Evolutionary conservation across 2,797 vertebrate species (phyloP), one percentile per base, ranked within the genome.

Genomic region (Ctenosaura bakeri): DNA sequence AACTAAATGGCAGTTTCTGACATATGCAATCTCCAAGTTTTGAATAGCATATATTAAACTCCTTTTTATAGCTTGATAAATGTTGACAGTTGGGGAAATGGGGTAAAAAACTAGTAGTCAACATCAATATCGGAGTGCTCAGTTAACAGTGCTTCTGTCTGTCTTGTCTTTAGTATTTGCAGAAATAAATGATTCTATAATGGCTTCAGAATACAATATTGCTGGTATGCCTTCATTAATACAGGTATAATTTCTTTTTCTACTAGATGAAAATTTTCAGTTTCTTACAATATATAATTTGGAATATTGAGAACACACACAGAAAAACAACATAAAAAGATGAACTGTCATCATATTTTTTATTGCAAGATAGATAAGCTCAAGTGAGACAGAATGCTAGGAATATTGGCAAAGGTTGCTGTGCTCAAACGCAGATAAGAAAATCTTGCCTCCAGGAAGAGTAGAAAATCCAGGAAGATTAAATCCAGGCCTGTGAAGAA

Each of bases 161-260:
- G 1, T 62, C 85, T 93, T 95, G 29, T 84, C 2, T 88, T 0
- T 87, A 91, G 88, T 88, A 56, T 29, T 80, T 94, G 90, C 64
- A 90, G 88, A 85, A 87, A 69, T 86, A 86, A 91, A 42, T 38
- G 6, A 71, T n/a, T 66, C 52, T 54, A 13, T 20, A 42, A 20
- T 79, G 88, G 4, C 88, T 83, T 91, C 0, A 0, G 79, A 93
- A 92, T 94, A 92, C 0, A 59, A 89, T 92, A 78, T 84, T 35
- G 83, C 54, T 85, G 92, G 87, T 16, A 62, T 93, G 66, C 94
- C 95, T 92, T 94, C 95, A 92, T 92, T 96, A 90, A 52, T 96
- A 42, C 92, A 88, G 96, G 96, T 96, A 1, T 89, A 29, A 81
- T 71, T 6, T 86, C 87, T 0, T 1, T 88, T 90, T 91, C 85